A percentile compares a stretch with the other conserved stretches of the same genome.
Evolutionary conservation across 92 coral and sea anemone species (phyloP).

Genomic region (Plumapathes pennacea): DNA sequence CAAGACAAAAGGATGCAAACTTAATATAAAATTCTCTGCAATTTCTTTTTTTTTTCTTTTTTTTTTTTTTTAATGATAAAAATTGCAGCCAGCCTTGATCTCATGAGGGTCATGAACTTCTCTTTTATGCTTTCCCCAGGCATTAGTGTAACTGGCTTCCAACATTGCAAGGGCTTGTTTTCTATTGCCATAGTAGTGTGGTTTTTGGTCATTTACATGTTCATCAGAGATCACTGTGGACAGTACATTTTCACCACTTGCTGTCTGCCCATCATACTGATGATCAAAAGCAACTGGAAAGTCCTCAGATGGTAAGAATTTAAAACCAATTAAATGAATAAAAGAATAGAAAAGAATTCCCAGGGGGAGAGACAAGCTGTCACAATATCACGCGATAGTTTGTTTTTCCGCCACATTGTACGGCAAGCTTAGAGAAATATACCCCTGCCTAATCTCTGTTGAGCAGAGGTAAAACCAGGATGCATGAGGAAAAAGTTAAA

Average conservation of each 20-base stretch:
- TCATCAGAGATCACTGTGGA: conserved; percentile 77
- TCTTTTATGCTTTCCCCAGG: conserved; percentile 8
- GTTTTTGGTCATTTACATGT: conserved; percentile 72
- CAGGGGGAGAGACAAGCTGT: background rate
- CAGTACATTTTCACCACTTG: conserved; percentile 44
- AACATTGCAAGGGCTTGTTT: conserved; percentile 52
- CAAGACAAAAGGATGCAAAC: too few relatives aligned
- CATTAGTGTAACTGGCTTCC: conserved; percentile 64
- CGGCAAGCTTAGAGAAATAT: too few relatives aligned
- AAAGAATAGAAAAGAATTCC: background rate
- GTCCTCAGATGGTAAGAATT: conserved; percentile 79
- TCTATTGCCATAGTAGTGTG: conserved; percentile 59
- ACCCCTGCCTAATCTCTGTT: too few relatives aligned
- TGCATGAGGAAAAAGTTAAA: too few relatives aligned
- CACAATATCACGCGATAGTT: background rate
- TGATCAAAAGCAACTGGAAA: conserved; percentile 61
- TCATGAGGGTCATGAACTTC: too few relatives aligned
- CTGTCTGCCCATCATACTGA: conserved; percentile 48
- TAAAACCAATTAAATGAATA: background rate
- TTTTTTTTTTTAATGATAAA: too few relatives aligned
- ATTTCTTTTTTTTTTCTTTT: too few relatives aligned
- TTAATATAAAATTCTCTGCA: too few relatives aligned
- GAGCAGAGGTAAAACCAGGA: too few relatives aligned
- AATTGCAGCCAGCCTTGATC: too few relatives aligned
- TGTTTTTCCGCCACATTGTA: too few relatives aligned